A percentile compares a stretch with the other conserved stretches of the same genome.
phyloP scores from a whole-genome alignment of 2,113 vertebrate species.

The Salvelinus fontinalis region DNA sequence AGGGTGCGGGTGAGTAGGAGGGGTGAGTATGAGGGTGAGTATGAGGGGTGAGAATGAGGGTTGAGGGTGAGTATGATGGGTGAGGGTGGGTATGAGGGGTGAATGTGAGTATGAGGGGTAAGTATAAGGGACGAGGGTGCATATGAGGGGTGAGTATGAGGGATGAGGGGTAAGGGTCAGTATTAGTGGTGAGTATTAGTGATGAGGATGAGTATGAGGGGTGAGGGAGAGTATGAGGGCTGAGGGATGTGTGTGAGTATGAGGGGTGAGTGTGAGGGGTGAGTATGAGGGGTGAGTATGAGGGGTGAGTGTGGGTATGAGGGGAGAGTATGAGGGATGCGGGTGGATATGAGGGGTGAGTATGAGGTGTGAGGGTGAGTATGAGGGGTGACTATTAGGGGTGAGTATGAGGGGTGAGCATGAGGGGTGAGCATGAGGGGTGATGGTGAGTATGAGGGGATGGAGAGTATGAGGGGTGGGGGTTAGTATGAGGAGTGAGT shows the following conservation, averaged over 20 bases:
- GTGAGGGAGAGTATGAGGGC: too few relatives aligned
- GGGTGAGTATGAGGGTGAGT: too few relatives aligned
- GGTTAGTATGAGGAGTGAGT: not conserved
- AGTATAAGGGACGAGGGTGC: not conserved
- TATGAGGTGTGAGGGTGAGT: not conserved
- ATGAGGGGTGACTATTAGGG: not conserved
- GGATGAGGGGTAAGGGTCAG: too few relatives aligned
- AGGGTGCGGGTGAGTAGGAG: too few relatives aligned
- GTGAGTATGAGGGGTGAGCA: not conserved
- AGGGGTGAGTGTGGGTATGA: too few relatives aligned
- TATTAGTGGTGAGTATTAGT: not conserved
- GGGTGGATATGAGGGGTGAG: too few relatives aligned
- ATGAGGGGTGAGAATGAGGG: too few relatives aligned
- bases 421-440: too few relatives aligned
- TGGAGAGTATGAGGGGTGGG: not conserved
- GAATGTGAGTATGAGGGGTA: not conserved
- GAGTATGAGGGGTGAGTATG: not conserved
- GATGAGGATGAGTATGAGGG: too few relatives aligned
- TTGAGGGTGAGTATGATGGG: too few relatives aligned
- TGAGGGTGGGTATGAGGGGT: too few relatives aligned
- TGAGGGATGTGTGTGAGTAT: not conserved
- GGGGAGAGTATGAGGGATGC: too few relatives aligned
- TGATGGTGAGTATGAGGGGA: not conserved
- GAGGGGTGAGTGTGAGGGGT: not conserved
- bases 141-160: not conserved